Conservation (phyloP, 2,888 invertebrate species). For the Andricus curvator region DNA sequence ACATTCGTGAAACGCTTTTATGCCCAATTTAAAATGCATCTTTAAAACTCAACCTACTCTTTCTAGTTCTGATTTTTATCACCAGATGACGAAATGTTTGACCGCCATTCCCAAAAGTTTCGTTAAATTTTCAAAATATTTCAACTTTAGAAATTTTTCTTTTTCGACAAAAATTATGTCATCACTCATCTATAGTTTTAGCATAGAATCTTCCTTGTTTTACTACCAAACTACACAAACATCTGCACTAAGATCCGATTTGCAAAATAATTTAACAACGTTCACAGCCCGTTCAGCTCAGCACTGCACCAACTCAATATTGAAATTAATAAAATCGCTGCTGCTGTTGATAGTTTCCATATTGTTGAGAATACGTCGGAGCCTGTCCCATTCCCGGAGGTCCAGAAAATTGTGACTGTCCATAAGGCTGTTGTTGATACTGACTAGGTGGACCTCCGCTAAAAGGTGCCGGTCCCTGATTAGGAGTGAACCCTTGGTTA, state of each 20-base stretch:
- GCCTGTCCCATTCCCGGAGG: constrained; percentile 56
- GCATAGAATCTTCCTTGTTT: neutral
- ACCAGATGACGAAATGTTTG: too few relatives aligned
- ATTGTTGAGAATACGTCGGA: constrained; percentile 67
- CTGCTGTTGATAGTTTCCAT: constrained; percentile 71
- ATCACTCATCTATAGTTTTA: too few relatives aligned
- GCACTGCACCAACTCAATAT: neutral
- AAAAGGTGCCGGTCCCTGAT: constrained; percentile 63
- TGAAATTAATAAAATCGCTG: constrained; percentile 71
- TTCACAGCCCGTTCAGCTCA: constrained; percentile 25
- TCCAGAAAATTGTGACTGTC: constrained; percentile 64
- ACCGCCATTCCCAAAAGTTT: too few relatives aligned
- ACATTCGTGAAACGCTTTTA: too few relatives aligned
- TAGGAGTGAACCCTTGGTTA: constrained; percentile 64
- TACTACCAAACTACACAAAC: neutral
- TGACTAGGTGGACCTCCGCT: constrained; percentile 55
- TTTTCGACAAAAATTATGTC: too few relatives aligned
- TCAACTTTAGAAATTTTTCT: too few relatives aligned
- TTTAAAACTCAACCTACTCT: too few relatives aligned
- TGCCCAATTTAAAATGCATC: too few relatives aligned
- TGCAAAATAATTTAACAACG: neutral
- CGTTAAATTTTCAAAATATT: too few relatives aligned
- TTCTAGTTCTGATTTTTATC: too few relatives aligned
- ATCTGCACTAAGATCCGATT: neutral
- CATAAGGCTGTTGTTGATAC: constrained; percentile 61